Percentiles rank a stretch among this genome's conserved stretches.
These are phyloP conservation scores for Liopterus haemorrhoidalis DNA, from an alignment of 2,888 invertebrate genomes.

Conservation along the genomic window DNA sequence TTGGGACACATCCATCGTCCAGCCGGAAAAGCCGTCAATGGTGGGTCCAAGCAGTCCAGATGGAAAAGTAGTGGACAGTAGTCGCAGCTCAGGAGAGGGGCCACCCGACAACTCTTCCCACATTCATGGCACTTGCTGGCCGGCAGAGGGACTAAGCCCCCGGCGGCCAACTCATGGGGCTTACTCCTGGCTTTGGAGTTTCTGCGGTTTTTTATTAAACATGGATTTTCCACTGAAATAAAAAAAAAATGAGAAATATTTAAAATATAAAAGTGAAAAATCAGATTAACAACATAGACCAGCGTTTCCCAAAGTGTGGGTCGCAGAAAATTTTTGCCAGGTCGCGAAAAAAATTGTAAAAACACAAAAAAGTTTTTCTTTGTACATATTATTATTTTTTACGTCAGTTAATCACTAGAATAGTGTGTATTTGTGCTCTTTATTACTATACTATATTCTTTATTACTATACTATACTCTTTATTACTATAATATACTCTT, in stretches of 20 bases:
- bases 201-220: slow-evolving; percentile 19
- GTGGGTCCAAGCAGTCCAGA: slow-evolving; percentile 91
- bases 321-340: too few relatives aligned
- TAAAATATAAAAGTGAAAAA: too few relatives aligned
- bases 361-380: too few relatives aligned
- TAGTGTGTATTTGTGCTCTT: too few relatives aligned
- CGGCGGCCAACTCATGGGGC: slow-evolving; percentile 32
- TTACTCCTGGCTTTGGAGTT: slow-evolving; percentile 25
- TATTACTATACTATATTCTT: too few relatives aligned
- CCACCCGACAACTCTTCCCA: slow-evolving; percentile 73
- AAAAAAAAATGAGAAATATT: slow-evolving; percentile 12
- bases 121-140: slow-evolving; percentile 82
- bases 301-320: too few relatives aligned
- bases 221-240: slow-evolving; percentile 38
- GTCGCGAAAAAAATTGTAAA: too few relatives aligned
- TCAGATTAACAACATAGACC: too few relatives aligned
- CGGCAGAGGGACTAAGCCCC: slow-evolving; percentile 72
- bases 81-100: slow-evolving; percentile 86
- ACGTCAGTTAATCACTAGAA: too few relatives aligned
- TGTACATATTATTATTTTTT: too few relatives aligned
- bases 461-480: too few relatives aligned
- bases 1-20: slow-evolving; percentile 98
- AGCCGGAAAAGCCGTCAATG: slow-evolving; percentile 78
- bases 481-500: too few relatives aligned
- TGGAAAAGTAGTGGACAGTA: slow-evolving; percentile 88